These are phyloP conservation scores for Siphamia tubifer DNA, from an alignment of 2,113 vertebrate species.

Conservation along the genomic window DNA sequence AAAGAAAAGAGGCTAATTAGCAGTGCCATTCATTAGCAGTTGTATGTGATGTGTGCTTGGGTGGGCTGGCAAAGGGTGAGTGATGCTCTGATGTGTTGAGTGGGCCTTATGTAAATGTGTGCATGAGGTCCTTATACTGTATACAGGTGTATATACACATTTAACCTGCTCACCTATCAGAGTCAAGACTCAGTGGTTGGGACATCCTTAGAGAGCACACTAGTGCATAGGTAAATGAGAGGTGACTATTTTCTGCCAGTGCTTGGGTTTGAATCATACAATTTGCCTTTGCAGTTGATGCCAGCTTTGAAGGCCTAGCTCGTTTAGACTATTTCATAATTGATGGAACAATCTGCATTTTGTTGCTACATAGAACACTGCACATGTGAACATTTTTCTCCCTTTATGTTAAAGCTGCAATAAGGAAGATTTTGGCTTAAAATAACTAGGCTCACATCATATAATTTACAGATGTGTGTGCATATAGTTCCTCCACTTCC, in stretches of 20 bases:
- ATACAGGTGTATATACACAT: not conserved
- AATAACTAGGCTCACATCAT: no score
- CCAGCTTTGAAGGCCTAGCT: constrained; percentile 53
- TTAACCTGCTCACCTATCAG: not conserved
- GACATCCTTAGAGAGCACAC: constrained; percentile 30
- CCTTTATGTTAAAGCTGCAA: no score
- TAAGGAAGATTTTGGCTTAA: no score
- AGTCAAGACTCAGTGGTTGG: constrained; percentile 24
- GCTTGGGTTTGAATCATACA: constrained; percentile 45
- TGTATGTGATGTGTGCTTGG: constrained; percentile 50
- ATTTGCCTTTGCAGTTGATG: constrained; percentile 39
- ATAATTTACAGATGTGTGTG: no score
- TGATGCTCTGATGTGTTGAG: constrained; percentile 18
- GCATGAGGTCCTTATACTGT: not conserved
- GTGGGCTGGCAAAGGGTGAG: constrained; percentile 44
- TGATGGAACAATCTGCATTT: constrained; percentile 42
- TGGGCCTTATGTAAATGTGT: not conserved
- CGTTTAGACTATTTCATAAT: constrained; percentile 47
- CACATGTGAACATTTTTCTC: no score
- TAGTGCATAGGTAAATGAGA: constrained; percentile 47
- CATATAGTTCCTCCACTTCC: no score
- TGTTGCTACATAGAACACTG: constrained; percentile 1
- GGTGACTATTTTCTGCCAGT: constrained; percentile 45
- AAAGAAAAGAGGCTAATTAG: constrained; percentile 67
- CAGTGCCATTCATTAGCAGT: constrained; percentile 53